phyloP scores from a whole-genome alignment of 2,797 vertebrate species.

The Pipistrellus nathusii region DNA sequence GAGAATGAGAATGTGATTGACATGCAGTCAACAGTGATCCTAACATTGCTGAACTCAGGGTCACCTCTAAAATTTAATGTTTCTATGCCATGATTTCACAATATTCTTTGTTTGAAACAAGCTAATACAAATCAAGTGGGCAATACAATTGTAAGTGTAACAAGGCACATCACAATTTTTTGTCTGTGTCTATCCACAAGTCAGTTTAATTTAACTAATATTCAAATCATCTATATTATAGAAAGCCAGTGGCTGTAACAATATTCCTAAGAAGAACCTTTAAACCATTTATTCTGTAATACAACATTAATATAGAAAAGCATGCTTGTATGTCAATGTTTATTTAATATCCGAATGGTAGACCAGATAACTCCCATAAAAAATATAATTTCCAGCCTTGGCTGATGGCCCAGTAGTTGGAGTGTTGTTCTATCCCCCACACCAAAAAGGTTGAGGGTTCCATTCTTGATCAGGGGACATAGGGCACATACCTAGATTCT shows the following conservation, averaged over 20 bases:
- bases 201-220: slow-evolving; percentile 1
- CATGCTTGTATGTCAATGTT: background rate
- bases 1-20: too few species aligned
- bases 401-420: background rate
- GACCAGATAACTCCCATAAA: background rate
- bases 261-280: background rate
- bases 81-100: background rate
- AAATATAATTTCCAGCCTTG: background rate
- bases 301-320: background rate
- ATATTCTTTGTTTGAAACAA: background rate
- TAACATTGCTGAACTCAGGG: background rate
- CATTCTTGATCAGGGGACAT: background rate
- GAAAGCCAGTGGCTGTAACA: too few species aligned
- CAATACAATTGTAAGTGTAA: background rate
- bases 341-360: slow-evolving; percentile 41
- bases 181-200: background rate
- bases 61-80: background rate
- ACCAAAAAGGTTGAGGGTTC: background rate
- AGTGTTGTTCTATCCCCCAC: background rate
- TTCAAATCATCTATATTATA: background rate
- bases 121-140: background rate
- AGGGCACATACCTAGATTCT: background rate
- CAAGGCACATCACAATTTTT: background rate
- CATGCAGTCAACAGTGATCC: background rate
- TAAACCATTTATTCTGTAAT: background rate